Evolutionary conservation across 2,888 invertebrate species (phyloP).

Genomic region (Cynaeus angustus): DNA sequence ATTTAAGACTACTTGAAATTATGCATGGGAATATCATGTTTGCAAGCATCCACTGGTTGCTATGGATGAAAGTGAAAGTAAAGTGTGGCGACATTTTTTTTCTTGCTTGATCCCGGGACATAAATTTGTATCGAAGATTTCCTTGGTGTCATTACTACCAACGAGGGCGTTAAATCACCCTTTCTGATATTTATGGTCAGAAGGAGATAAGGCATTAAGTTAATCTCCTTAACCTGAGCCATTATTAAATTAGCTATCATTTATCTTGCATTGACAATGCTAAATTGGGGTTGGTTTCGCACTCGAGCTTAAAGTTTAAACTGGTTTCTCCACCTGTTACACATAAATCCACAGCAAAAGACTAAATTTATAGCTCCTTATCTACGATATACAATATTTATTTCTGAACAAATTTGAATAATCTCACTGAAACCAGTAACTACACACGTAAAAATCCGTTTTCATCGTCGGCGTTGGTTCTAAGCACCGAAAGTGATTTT

Average conservation of each 20-base stretch:
- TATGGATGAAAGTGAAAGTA: too few species aligned
- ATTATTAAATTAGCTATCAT: constrained; percentile 35
- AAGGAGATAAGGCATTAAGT: constrained; percentile 33
- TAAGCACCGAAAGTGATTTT: too few species aligned
- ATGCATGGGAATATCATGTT: too few species aligned
- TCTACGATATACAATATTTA: neutral
- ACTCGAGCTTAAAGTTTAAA: constrained; percentile 18
- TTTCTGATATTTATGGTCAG: constrained; percentile 30
- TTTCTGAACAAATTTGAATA: neutral
- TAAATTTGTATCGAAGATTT: constrained; percentile 17
- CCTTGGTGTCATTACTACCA: constrained; percentile 7
- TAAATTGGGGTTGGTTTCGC: constrained; percentile 26
- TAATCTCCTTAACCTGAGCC: constrained; percentile 39
- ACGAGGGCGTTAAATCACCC: constrained; percentile 34
- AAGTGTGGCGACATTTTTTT: too few species aligned
- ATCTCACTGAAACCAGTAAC: too few species aligned
- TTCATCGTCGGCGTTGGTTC: too few species aligned
- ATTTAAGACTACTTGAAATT: too few species aligned
- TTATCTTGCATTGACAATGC: constrained; percentile 32
- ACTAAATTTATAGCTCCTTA: neutral
- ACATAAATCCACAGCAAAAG: constrained; percentile 15
- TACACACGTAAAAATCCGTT: too few species aligned
- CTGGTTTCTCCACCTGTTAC: constrained; percentile 14
- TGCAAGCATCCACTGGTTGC: too few species aligned
- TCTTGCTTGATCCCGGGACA: neutral